Evolutionary conservation across 2,113 vertebrate species (phyloP), one percentile per base, ranked within the genome.

Genomic region (Tachycineta bicolor): DNA sequence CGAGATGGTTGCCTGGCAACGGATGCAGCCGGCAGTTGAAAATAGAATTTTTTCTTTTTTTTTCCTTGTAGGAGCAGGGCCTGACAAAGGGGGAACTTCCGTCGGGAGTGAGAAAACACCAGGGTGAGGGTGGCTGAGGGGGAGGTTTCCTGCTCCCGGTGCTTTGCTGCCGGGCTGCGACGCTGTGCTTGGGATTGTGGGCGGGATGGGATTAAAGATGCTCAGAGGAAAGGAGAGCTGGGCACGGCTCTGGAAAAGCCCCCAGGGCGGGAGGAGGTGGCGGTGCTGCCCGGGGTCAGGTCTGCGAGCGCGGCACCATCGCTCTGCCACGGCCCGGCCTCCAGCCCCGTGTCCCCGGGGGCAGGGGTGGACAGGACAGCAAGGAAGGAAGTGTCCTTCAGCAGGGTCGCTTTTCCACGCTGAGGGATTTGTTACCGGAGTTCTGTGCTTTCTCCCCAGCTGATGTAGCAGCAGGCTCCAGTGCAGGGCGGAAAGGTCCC

Each of bases 31-130:
- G 8, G 26, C 29, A 8, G 92, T 95, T 11, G 3, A 90, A 94
- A 97, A 97, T 97, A 97, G 96, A 90, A 37, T 37, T 37, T 37
- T 37, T 37, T 37, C 10, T 76, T 83, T 73, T 74, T 50, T 71
- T 49, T 59, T 64, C 6, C 41, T 33, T 39, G 50, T 11, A 63
- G 83, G 86, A 95, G 44, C 46, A 2, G 68, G 63, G 79, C 50
- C 75, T 90, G 90, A 94, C 59, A 74, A 85, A 90, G 25, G 26
- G 62, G 15, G 59, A 83, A 80, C 79, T 90, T 93, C 70, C 67
- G 82, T 85, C 92, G 53, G 59, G 49, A 90, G 58, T 83, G 88
- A 62, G 50, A 64, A 88, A 87, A 0, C 25, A 37, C 11, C 62
- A 1, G n/a, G 90, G 84, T 56, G 94, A 95, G 73, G 77, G 81